These are phyloP conservation scores for Stenotaenia linearis DNA, from an alignment of 2,888 invertebrate genomes.

Conservation along the genomic window DNA sequence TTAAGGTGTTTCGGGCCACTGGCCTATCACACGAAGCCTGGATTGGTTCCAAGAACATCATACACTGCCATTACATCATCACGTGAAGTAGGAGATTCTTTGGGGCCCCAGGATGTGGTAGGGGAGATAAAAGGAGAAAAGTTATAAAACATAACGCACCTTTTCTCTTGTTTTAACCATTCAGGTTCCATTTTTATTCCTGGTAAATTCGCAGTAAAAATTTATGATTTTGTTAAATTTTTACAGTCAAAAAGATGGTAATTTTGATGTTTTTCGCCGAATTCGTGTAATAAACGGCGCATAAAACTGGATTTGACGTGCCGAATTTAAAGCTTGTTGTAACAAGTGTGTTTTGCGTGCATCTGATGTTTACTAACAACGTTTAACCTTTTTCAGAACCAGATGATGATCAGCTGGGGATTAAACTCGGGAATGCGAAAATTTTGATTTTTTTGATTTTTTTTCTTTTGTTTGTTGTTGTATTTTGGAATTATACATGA, in stretches of 20 bases:
- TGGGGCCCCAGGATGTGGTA: constrained; percentile 14
- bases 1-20: constrained; percentile 15
- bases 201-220: too few species aligned
- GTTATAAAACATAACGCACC: neutral
- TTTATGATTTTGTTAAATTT: too few species aligned
- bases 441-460: neutral
- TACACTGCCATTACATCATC: constrained; percentile 1
- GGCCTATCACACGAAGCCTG: constrained; percentile 3
- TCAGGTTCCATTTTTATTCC: too few species aligned
- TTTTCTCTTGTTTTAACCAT: neutral
- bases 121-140: neutral
- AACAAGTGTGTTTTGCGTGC: constrained; percentile 1
- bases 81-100: constrained; percentile 3
- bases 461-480: too few species aligned
- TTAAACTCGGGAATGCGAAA: neutral
- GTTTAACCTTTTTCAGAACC: neutral
- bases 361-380: neutral
- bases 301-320: neutral
- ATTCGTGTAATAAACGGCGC: too few species aligned
- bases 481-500: too few species aligned
- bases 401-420: neutral
- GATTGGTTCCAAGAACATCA: constrained; percentile 12
- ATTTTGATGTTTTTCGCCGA: too few species aligned
- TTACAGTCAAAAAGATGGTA: too few species aligned
- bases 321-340: neutral